Percentiles rank a stretch among this genome's conserved stretches.
These are phyloP conservation scores for Poecilus cupreus DNA, from an alignment of 2,888 invertebrate species.

Conservation along the genomic window DNA sequence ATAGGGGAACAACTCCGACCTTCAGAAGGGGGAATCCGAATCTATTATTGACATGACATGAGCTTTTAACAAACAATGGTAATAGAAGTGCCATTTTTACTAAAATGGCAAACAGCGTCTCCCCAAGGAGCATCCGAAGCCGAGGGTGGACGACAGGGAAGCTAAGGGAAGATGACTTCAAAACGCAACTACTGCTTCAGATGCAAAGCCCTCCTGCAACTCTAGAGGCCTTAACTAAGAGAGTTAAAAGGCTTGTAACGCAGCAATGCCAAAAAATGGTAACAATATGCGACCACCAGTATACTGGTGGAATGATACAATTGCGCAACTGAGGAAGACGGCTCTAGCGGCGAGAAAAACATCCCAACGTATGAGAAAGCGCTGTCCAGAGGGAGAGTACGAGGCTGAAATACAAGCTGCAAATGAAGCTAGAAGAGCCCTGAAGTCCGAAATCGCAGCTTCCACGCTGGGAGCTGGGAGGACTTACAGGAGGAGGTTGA, in stretches of 20 bases:
- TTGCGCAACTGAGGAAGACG: background rate
- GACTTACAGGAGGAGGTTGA: background rate
- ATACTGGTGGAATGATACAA: background rate
- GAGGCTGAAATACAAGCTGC: background rate
- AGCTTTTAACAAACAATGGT: too few relatives aligned
- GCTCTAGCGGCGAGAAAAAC: background rate
- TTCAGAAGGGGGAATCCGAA: too few relatives aligned
- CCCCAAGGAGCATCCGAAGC: too few relatives aligned
- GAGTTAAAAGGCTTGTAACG: too few relatives aligned
- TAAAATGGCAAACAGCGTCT: too few relatives aligned
- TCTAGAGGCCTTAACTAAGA: background rate
- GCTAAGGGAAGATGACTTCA: too few relatives aligned
- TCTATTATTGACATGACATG: too few relatives aligned
- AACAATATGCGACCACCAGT: background rate
- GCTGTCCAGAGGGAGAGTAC: background rate
- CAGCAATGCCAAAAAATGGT: background rate
- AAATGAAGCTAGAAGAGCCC: background rate
- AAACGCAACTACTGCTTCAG: too few relatives aligned
- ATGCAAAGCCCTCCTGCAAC: background rate
- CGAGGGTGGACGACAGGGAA: too few relatives aligned
- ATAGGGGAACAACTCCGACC: too few relatives aligned
- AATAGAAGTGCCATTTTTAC: too few relatives aligned
- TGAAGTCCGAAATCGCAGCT: background rate
- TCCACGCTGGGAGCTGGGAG: background rate
- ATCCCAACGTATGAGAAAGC: background rate